These are phyloP conservation scores for Sorex fumeus DNA, from an alignment of 2,113 vertebrate genomes.

Conservation along the genomic window DNA sequence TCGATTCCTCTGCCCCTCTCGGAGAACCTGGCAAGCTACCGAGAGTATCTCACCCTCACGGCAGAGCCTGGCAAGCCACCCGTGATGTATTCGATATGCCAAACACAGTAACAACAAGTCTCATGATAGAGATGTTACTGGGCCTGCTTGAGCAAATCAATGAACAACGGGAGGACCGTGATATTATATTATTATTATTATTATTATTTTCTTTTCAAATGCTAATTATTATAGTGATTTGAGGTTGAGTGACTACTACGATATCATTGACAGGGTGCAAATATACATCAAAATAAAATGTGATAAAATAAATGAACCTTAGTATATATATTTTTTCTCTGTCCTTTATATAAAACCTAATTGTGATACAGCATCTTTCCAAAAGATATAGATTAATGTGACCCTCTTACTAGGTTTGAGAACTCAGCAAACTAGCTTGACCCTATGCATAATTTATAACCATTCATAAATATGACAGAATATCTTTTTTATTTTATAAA, in stretches of 20 bases:
- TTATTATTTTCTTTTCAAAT: constrained; percentile 49
- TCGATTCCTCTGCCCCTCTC: too few species aligned
- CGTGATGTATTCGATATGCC: too few species aligned
- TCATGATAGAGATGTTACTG: too few species aligned
- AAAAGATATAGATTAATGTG: constrained; percentile 55
- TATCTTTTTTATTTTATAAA: constrained; percentile 19
- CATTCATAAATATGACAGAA: constrained; percentile 36
- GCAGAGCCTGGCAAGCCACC: too few species aligned
- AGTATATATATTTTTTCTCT: not conserved
- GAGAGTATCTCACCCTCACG: too few species aligned
- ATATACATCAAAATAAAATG: constrained; percentile 59
- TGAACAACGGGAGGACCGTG: too few species aligned
- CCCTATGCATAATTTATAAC: not conserved
- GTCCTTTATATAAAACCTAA: not conserved
- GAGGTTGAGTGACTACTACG: constrained; percentile 44
- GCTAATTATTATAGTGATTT: constrained; percentile 50
- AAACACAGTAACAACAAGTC: too few species aligned
- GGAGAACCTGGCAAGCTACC: too few species aligned
- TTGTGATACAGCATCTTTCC: not conserved
- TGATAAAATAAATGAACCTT: constrained; percentile 40
- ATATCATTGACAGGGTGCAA: constrained; percentile 35
- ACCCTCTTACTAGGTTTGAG: not conserved
- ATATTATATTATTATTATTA: too few species aligned
- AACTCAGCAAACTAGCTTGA: constrained; percentile 45
- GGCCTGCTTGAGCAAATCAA: too few species aligned